Evolutionary conservation across 2,888 invertebrate genomes (phyloP), one percentile per base, ranked within the genome.

Genomic region (Metacarcinus magister): DNA sequence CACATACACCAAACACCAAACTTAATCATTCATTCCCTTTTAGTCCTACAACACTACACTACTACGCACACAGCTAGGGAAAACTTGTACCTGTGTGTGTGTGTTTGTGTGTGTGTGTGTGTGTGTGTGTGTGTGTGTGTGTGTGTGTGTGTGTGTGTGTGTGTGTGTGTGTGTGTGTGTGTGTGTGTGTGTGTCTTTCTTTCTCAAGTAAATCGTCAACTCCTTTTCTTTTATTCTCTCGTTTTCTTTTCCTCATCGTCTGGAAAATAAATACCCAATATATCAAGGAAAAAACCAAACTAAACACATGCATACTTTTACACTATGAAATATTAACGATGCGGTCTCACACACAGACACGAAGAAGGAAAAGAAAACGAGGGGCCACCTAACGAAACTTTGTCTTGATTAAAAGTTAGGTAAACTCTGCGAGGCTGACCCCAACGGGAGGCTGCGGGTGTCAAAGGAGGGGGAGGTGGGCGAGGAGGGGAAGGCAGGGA

Each of bases 11-110:
- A 82, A 82, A 82, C 82, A 82, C 82, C 7, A 32, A 32, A 82
- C 82, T 82, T 82, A 82, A 82, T 82, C 82, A 82, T 28, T 32
- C 82, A 82, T 82, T 82, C 82, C 82, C 82, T 82, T 32, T 82
- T 82, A 82, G 82, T 32, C 28, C 82, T 28, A 32, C 32, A 13
- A 28, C 82, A 82, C 32, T 13, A 28, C 82, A 82, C 82, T 28
- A 32, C 32, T 13, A 28, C 82, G 32, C 13, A 82, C 13, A 82
- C n/a, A 16, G 19, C 5, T 67, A 67, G 16, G 67, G 67, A 8
- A 82, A 82, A 32, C 32, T 0, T 82, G 82, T 82, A 2, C 13
- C 32, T 82, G 32, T 32, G 82, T 82, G 32, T 32, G 82, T 82
- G 32, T 32, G 82, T 82, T 8, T 32, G 82, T 82, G 82, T 82